Base-by-base conservation (phyloP, 2,888 invertebrate genomes). In the Lucinisca nassula region DNA sequence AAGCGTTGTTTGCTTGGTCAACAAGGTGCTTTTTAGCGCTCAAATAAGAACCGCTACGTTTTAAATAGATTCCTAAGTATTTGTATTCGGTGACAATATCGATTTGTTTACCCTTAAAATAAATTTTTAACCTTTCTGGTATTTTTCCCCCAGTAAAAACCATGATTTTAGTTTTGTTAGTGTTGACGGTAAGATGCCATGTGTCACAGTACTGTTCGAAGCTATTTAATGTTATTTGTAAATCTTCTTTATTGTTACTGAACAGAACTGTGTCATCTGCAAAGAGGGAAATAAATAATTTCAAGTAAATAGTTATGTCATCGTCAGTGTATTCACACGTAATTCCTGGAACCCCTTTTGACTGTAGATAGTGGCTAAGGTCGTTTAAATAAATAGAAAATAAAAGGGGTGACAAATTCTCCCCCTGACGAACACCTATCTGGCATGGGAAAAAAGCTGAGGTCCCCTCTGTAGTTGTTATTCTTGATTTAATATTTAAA, bases 261-360 rank as follows among this genome's bases (percentile, higher is more conserved):
- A 74, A n/a, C 27, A 84, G 3, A 21, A 76, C 76, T 49, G 70
- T 84, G 32, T 84, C 72, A 30, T 75, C 84, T 32, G 76, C 80
- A 40, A 67, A 80, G 12, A 80, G 55, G 1, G 76, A 35, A 45
- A 84, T 58, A 40, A 76, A 80, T 37, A 84, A n/a, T 67, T 80
- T 84, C 1, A 84, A n/a, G 74, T 51, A 84, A 24, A 17, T 17
- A 38, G 21, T 21, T 8, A 21, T 55, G n/a, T 61, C 32, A 58
- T 58, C 79, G 27, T 27, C 2, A 17, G 24, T 32, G 30, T 4
- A 12, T 51, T 55, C 35, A 49, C 30, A 21, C 35, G 40, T 38
- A 24, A 49, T 77, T 30, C 49, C 58, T 49, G 75, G 38, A 17
- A 6, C 38, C 32, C 2, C 14, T 17, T 55, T 79, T 45, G 10